Conservation (phyloP, 2,888 invertebrate species). For the Therioaphis trifolii region DNA sequence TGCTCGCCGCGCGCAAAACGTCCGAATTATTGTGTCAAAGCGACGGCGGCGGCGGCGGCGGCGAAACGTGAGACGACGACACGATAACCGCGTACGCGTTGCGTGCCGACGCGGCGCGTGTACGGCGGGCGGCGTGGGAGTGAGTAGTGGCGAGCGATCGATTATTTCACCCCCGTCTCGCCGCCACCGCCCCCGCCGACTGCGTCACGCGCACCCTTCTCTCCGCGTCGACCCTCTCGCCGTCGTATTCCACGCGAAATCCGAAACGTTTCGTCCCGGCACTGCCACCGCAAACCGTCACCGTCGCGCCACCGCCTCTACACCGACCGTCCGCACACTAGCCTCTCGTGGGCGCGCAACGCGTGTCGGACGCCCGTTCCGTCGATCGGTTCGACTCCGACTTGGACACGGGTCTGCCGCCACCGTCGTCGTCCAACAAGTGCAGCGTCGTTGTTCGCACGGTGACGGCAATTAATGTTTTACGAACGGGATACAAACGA, state of each 20-base stretch:
- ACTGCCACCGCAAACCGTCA: background rate
- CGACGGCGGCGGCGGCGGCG: too few relatives aligned
- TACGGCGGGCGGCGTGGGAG: background rate
- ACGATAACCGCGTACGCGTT: too few relatives aligned
- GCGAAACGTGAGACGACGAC: too few relatives aligned
- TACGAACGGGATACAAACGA: too few relatives aligned
- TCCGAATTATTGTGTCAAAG: too few relatives aligned
- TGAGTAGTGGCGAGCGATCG: constrained; percentile 8
- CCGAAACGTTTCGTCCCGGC: background rate
- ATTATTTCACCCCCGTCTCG: constrained; percentile 30
- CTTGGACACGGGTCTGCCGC: too few relatives aligned
- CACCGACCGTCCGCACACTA: too few relatives aligned
- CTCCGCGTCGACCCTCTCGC: background rate
- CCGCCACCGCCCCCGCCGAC: background rate
- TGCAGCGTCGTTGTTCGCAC: background rate
- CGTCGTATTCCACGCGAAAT: background rate
- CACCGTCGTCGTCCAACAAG: background rate
- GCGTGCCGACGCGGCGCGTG: background rate
- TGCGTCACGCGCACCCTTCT: too few relatives aligned
- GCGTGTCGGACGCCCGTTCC: background rate
- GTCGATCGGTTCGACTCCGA: background rate
- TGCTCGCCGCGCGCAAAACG: too few relatives aligned
- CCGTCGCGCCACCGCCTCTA: background rate
- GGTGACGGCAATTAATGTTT: too few relatives aligned
- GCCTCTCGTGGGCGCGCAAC: background rate